Conservation (phyloP, 2,797 vertebrate species). For the Sebastes oblongus region DNA sequence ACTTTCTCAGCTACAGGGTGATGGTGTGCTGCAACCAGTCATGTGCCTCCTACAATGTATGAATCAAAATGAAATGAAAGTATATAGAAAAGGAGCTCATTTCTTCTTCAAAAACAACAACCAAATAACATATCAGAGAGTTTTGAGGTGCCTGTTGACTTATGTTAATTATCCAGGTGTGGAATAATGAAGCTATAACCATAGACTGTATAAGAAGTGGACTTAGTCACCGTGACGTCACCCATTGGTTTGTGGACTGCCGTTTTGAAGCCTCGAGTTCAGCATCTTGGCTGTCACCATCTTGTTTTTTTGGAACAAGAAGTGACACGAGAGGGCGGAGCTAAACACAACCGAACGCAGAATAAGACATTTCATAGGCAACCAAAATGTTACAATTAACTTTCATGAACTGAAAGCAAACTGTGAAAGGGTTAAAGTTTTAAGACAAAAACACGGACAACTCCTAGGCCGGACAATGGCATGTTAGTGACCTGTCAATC, state of each 20-base stretch:
- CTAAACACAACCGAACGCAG: not conserved
- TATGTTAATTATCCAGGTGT: not conserved
- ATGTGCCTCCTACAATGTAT: not conserved
- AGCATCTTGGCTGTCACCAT: not conserved
- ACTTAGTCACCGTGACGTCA: not conserved
- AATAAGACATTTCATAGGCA: not conserved
- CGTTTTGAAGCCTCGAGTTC: not conserved
- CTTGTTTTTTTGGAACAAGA: no score
- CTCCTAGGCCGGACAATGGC: no score
- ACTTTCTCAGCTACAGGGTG: slow-evolving; percentile 14
- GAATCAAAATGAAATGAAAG: not conserved
- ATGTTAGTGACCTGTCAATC: no score
- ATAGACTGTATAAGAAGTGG: not conserved
- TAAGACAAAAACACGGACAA: no score
- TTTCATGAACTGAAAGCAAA: no score
- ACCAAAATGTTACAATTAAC: not conserved
- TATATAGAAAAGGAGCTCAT: not conserved
- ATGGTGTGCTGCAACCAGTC: not conserved
- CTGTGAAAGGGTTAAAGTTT: no score
- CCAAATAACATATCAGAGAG: not conserved
- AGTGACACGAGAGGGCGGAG: not conserved
- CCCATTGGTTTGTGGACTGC: not conserved
- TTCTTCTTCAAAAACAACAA: not conserved
- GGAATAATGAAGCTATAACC: not conserved
- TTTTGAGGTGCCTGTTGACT: not conserved